These are phyloP conservation scores for Rotaria magnacalcarata DNA, from an alignment of 2,888 invertebrate genomes.

Conservation along the genomic window DNA sequence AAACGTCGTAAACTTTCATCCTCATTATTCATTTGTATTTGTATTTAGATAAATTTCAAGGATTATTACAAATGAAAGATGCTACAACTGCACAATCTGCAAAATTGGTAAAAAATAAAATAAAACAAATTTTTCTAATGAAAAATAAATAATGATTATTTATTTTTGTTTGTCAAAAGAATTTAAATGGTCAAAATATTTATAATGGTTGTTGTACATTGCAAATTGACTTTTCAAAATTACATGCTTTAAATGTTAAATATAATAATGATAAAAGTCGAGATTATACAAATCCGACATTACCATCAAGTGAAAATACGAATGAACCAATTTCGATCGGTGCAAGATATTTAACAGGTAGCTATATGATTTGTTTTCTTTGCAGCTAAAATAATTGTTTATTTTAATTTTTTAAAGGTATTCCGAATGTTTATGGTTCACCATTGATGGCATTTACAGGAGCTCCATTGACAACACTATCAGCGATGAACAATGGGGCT, in stretches of 20 bases:
- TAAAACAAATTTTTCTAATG: background rate
- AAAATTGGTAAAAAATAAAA: slow-evolving; percentile 69
- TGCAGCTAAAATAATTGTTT: background rate
- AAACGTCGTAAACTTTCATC: slow-evolving; percentile 67
- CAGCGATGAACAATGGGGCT: slow-evolving; percentile 2
- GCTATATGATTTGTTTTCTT: too few relatives aligned
- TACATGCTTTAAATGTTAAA: slow-evolving; percentile 94
- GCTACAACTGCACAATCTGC: slow-evolving; percentile 93
- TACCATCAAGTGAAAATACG: slow-evolving; percentile 44
- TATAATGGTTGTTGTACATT: slow-evolving; percentile 98
- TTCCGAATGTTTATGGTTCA: slow-evolving; percentile 33
- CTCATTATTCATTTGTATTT: background rate
- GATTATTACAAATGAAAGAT: slow-evolving; percentile 95
- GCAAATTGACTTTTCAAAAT: slow-evolving; percentile 96
- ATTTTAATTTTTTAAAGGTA: background rate
- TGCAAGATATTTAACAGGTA: slow-evolving; percentile 23
- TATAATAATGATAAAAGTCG: slow-evolving; percentile 99
- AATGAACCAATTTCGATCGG: slow-evolving; percentile 24
- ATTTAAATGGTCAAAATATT: slow-evolving; percentile 94
- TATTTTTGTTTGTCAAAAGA: slow-evolving; percentile 60
- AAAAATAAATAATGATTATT: background rate
- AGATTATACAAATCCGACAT: slow-evolving; percentile 88
- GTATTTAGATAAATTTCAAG: slow-evolving; percentile 79
- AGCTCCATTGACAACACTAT: slow-evolving; percentile 28
- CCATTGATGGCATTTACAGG: slow-evolving; percentile 2